Evolutionary conservation across 2,888 invertebrate species (phyloP).

Genomic region (Ectobius pallidus): DNA sequence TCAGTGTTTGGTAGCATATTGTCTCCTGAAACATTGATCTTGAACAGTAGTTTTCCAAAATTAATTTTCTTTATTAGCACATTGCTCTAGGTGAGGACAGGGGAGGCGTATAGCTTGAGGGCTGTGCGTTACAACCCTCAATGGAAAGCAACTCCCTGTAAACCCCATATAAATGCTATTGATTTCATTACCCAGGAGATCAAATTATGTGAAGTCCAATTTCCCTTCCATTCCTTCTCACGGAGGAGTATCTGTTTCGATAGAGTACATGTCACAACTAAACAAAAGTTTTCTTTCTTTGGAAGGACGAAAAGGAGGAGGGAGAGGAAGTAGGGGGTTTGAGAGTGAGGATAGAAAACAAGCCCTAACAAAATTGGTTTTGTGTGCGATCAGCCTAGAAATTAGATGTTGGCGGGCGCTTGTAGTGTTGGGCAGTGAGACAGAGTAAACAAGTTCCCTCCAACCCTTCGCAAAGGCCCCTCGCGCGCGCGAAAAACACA

Average conservation of each 20-base stretch:
- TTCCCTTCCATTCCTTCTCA: conserved; percentile 7
- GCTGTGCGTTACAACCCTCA: too few relatives aligned
- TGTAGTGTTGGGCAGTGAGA: conserved; percentile 30
- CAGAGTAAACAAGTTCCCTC: conserved; percentile 23
- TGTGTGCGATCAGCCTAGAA: conserved; percentile 33
- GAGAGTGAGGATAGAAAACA: conserved; percentile 20
- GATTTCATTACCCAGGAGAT: neutral
- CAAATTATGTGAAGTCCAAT: conserved; percentile 22
- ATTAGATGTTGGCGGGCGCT: conserved; percentile 26
- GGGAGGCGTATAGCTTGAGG: too few relatives aligned
- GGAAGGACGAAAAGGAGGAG: neutral
- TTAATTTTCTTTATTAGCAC: too few relatives aligned
- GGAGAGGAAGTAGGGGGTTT: neutral
- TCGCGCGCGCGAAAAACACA: conserved; percentile 8
- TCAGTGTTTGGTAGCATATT: too few relatives aligned
- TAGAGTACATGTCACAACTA: conserved; percentile 24
- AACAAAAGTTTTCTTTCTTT: conserved; percentile 23
- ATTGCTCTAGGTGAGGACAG: too few relatives aligned
- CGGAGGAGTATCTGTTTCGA: conserved; percentile 14
- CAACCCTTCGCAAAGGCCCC: neutral
- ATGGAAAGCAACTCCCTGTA: too few relatives aligned
- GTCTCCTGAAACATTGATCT: too few relatives aligned
- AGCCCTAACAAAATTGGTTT: conserved; percentile 31
- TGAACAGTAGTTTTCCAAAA: too few relatives aligned
- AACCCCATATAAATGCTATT: neutral